A percentile compares a stretch with the other conserved stretches of the same genome.
phyloP scores from a whole-genome alignment of 1,140 invertebrate species.

The Hyles euphorbiae region DNA sequence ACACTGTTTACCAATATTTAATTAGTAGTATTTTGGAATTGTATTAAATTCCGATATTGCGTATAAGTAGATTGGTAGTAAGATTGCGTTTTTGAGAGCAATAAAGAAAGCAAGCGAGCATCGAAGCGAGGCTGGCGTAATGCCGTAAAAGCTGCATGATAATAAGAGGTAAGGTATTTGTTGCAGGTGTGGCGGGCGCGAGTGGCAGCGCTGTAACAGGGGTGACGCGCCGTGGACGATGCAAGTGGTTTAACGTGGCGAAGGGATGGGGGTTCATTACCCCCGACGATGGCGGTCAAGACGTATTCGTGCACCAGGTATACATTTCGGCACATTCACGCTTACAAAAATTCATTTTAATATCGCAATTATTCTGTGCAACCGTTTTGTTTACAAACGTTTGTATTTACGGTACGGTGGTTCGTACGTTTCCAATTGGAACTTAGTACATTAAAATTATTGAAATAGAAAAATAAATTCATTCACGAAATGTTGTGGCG shows the following conservation, averaged over 20 bases:
- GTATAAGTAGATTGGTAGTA: background rate
- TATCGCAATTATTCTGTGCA: too few relatives aligned
- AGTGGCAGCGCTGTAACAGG: conserved; percentile 40
- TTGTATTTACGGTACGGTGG: too few relatives aligned
- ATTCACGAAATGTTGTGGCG: conserved; percentile 51
- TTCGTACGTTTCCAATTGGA: background rate
- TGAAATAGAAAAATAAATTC: conserved; percentile 40
- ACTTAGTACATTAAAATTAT: conserved; percentile 15
- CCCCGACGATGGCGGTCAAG: conserved; percentile 89
- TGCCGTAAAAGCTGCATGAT: conserved; percentile 8
- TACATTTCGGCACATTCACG: conserved; percentile 6
- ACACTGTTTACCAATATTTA: too few relatives aligned
- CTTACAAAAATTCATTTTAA: too few relatives aligned
- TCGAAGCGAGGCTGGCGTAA: conserved; percentile 7
- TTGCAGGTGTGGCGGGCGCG: conserved; percentile 46
- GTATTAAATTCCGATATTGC: background rate
- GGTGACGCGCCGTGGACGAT: conserved; percentile 82
- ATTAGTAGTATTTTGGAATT: too few relatives aligned
- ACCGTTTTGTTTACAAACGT: too few relatives aligned
- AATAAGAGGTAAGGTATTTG: conserved; percentile 19
- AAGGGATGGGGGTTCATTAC: conserved; percentile 96
- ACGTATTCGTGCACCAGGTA: conserved; percentile 95
- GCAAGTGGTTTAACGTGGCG: conserved; percentile 96
- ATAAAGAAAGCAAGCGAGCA: conserved; percentile 3
- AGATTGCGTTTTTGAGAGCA: background rate